A percentile compares a stretch with the other conserved stretches of the same genome.
These are phyloP conservation scores for Mesembrinibis cayennensis DNA, from an alignment of 2,113 vertebrate genomes.

Conservation along the genomic window DNA sequence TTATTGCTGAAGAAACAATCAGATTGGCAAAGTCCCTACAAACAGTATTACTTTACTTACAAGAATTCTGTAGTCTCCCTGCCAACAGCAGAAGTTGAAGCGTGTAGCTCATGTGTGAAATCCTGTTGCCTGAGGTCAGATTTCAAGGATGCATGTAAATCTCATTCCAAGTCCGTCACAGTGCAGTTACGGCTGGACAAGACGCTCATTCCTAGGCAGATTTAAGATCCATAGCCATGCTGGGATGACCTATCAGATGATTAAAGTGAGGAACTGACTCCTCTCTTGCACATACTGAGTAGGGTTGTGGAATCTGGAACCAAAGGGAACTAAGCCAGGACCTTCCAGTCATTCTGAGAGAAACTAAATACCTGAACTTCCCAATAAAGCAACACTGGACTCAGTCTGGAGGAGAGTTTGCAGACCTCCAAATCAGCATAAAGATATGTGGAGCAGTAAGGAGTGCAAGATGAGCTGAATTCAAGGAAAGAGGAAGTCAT, in stretches of 20 bases:
- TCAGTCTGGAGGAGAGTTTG: neutral
- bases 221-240: neutral
- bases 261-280: neutral
- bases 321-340: neutral
- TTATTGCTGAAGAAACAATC: neutral
- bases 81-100: constrained; percentile 35
- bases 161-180: neutral
- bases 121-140: constrained; percentile 27
- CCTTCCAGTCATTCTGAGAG: neutral
- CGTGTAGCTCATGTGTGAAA: constrained; percentile 1
- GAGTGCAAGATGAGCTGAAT: neutral
- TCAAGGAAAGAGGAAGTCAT: neutral
- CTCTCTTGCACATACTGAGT: neutral
- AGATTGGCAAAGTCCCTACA: neutral
- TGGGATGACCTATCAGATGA: neutral
- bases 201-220: neutral
- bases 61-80: neutral
- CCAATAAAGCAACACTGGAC: neutral
- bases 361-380: neutral
- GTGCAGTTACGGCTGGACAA: neutral
- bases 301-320: neutral
- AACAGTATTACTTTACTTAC: constrained; percentile 3
- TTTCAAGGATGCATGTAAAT: constrained; percentile 24
- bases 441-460: neutral
- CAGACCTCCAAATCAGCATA: neutral